These are phyloP conservation scores for Venturia canescens DNA, from an alignment of 1,140 invertebrate genomes.

Conservation along the genomic window DNA sequence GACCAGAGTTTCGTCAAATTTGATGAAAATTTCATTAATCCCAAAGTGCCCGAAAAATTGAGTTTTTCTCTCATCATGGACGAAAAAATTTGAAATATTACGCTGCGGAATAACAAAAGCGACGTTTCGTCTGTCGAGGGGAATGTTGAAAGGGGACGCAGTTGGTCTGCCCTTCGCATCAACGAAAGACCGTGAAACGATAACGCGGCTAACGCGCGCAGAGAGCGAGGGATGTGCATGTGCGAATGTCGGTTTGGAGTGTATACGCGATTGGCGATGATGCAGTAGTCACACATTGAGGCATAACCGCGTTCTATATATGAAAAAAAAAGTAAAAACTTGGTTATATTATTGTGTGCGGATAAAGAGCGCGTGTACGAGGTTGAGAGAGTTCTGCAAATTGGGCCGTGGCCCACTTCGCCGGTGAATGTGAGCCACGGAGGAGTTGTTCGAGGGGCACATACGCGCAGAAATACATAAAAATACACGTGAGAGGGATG, in stretches of 20 bases:
- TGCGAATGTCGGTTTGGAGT: no score
- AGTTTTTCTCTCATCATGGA: no score
- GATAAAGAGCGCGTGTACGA: constrained; percentile 55
- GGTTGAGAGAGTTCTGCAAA: constrained; percentile 69
- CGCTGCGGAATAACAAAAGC: constrained; percentile 11
- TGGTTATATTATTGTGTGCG: constrained; percentile 26
- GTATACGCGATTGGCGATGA: constrained; percentile 26
- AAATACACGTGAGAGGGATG: not conserved
- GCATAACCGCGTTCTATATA: not conserved
- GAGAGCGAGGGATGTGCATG: no score
- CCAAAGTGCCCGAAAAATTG: no score
- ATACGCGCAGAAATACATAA: not conserved
- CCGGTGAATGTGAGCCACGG: constrained; percentile 52
- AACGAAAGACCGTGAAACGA: constrained; percentile 19
- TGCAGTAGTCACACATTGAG: constrained; percentile 25
- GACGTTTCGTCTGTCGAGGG: not conserved
- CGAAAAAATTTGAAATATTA: no score
- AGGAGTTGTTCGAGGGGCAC: not conserved
- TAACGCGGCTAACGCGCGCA: no score
- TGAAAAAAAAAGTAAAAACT: constrained; percentile 20
- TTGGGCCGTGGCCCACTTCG: constrained; percentile 76
- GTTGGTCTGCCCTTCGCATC: constrained; percentile 29
- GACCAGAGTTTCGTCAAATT: no score
- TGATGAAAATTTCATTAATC: no score
- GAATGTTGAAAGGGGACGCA: constrained; percentile 13